A percentile compares a stretch with the other conserved stretches of the same genome.
phyloP scores from a whole-genome alignment of 2,888 invertebrate species.

The Drosophila pseudotakahashii region DNA sequence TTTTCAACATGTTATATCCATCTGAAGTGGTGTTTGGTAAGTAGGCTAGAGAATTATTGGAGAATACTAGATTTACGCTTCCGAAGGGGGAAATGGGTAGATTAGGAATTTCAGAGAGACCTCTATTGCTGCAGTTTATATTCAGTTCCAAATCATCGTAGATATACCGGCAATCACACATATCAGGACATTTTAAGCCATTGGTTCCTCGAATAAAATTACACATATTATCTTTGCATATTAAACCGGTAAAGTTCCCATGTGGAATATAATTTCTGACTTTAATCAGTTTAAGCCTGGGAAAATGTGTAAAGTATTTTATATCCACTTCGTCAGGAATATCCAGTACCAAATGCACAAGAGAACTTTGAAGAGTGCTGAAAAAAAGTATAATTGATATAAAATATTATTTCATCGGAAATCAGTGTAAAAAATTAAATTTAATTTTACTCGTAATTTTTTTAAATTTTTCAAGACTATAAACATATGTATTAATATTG shows the following conservation, averaged over 20 bases:
- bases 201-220: constrained; percentile 1
- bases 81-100: constrained; percentile 26
- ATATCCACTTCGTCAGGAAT: constrained; percentile 5
- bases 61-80: constrained; percentile 11
- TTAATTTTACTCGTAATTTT: no score
- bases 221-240: constrained; percentile 5
- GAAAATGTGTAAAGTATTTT: constrained; percentile 3
- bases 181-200: constrained; percentile 5
- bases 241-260: constrained; percentile 9
- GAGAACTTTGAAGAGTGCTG: neutral
- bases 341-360: constrained; percentile 6
- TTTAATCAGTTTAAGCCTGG: neutral
- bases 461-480: no score
- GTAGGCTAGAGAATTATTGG: neutral
- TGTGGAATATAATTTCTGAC: neutral
- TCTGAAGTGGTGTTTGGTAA: constrained; percentile 10
- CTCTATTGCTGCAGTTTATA: constrained; percentile 13
- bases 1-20: constrained; percentile 19
- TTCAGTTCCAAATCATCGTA: constrained; percentile 8
- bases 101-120: constrained; percentile 7
- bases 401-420: neutral
- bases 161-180: constrained; percentile 6
- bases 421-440: no score
- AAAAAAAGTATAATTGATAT: neutral
- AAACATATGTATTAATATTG: no score